Conservation (phyloP, 2,797 vertebrate genomes). For the Corythornis leucogaster region DNA sequence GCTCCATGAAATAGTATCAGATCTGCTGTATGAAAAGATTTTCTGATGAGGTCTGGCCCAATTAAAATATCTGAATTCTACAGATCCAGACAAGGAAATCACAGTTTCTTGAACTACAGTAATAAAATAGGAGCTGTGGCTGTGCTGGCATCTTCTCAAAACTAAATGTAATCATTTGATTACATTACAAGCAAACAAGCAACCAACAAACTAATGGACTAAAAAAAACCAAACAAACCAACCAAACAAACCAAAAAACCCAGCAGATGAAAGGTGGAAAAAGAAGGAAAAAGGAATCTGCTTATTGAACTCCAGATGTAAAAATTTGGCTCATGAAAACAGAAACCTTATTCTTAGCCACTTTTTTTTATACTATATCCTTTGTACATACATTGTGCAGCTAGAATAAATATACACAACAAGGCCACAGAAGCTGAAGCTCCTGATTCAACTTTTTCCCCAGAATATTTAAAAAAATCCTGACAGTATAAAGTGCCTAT, state of each 20-base stretch:
- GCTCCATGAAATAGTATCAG: constrained; percentile 82
- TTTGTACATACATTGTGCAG: background rate
- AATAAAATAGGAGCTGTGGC: constrained; percentile 80
- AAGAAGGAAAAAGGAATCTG: background rate
- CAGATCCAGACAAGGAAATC: constrained; percentile 81
- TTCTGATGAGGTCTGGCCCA: constrained; percentile 76
- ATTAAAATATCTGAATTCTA: constrained; percentile 81
- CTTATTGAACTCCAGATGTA: background rate
- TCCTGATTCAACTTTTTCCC: background rate
- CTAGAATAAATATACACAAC: background rate
- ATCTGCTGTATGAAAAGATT: constrained; percentile 81
- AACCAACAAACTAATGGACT: background rate
- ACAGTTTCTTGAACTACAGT: constrained; percentile 83
- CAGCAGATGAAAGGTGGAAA: background rate
- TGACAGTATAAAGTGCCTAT: background rate
- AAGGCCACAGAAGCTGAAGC: background rate
- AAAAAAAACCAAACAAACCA: background rate
- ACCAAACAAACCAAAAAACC: background rate
- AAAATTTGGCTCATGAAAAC: background rate
- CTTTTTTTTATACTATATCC: background rate
- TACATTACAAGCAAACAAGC: background rate
- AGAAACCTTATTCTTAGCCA: background rate
- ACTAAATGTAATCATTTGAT: constrained; percentile 63
- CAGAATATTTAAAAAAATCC: background rate
- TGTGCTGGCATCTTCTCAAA: constrained; percentile 80